Evolutionary conservation across 2,797 vertebrate genomes (phyloP).

Genomic region (Lophotriccus pileatus): DNA sequence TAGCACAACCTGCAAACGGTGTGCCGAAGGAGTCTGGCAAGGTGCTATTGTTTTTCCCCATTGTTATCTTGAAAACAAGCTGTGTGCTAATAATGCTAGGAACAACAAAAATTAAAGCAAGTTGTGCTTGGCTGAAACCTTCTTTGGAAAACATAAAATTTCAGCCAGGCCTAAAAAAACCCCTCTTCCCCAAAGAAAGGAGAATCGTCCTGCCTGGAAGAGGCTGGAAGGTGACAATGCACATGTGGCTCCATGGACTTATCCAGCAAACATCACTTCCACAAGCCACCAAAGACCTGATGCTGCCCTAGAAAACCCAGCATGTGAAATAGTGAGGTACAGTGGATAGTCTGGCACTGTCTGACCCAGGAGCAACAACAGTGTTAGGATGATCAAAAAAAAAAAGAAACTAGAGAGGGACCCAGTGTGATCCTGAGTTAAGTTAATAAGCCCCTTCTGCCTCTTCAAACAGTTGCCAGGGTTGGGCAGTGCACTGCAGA

Average conservation of each 20-base stretch:
- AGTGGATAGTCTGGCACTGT: not conserved
- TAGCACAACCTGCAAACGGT: slow-evolving; percentile 7
- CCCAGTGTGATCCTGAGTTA: not conserved
- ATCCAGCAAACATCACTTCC: not conserved
- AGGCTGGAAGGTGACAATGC: rapidly evolving
- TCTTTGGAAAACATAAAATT: slow-evolving; percentile 1
- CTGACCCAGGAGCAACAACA: not conserved
- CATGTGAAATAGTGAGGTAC: not conserved
- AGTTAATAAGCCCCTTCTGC: not conserved
- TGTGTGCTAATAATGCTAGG: slow-evolving; percentile 12
- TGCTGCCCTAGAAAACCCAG: not conserved
- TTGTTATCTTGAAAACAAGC: slow-evolving; percentile 57
- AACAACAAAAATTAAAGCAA: slow-evolving; percentile 27
- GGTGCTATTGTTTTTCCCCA: slow-evolving; percentile 26
- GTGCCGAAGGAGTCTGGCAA: not conserved
- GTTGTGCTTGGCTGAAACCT: not conserved
- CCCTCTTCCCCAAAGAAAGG: not conserved
- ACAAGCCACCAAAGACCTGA: not conserved
- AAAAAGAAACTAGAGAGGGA: not conserved
- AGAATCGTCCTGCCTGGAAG: not conserved
- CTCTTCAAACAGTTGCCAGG: not conserved
- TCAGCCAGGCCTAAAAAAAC: not conserved
- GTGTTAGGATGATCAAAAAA: not conserved
- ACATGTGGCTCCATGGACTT: not conserved
- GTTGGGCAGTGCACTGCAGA: not conserved